Evolutionary conservation across 53 echinoderm and acorn worm genomes (phyloP), one percentile per base, ranked within the genome.

Genomic region (Stichopus horrens): DNA sequence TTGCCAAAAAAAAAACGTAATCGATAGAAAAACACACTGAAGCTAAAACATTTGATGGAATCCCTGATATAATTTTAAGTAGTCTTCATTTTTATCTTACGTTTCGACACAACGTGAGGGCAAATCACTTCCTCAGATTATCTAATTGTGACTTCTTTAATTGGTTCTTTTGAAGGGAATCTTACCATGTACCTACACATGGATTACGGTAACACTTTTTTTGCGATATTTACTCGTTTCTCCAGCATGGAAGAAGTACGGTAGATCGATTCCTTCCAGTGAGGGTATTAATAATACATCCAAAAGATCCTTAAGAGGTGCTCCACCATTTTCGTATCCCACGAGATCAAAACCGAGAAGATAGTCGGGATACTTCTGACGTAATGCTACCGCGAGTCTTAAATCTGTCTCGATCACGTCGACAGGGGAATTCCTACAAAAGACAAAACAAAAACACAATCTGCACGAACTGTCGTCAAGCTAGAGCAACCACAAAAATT

Each of bases 231-330:
- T 76, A 94, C 94, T 83, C 80, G 97, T 97, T 90, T 97, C 97
- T n/a, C 97, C 97, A 57, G 94, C 97, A 76, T 97, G 97, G 80
- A 97, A 92, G 88, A 95, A 97, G 91, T 84, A 97, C 14, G 95
- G 95, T 21, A 96, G 88, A n/a, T 90, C 66, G 2, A 88, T 75
- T 7, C 52, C 88, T 73, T 92, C 53, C 21, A 75, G 21, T 16
- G 90, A 74, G 19, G 94, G 91, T 19, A 79, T 78, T 1, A 97
- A 51, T 5, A 97, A 88, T 65, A 92, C 66, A 56, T 95, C 89
- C 51, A 97, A 89, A 73, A 86, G 92, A 57, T 92, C 86, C 9
- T 91, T 83, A 4, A 95, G 83, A 82, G 95, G 90, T 74, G 91
- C 83, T 21, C 97, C 95, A 13, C 5, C 7, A 53, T 97, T 93